Base-by-base conservation (phyloP, 2,113 vertebrate species). In the Labeo catla region DNA sequence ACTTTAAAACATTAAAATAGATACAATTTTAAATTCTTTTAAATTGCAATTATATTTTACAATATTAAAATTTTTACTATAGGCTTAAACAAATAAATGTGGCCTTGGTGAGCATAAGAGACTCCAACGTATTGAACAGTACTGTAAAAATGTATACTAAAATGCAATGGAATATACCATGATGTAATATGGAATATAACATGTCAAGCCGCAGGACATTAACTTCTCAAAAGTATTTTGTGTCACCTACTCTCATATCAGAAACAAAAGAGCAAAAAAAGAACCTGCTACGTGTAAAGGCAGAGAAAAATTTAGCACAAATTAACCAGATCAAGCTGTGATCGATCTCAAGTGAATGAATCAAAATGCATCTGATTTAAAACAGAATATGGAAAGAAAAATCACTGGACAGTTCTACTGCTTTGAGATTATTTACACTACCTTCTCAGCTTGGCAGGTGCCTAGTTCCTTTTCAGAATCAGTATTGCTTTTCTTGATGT, bases 391-490 rank as follows among this genome's bases (percentile, higher is more conserved):
- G 23, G 8, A 12, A 65, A 65, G 63, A 28, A 13, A 68, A 47
- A 54, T 28, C n/a, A 76, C 23, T 34, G 21, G 16, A 34, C 11
- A 23, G 45, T 13, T 34, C 49, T 45, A 45, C 15, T 11, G 4
- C 39, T 52, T 16, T 12, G 8, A 66, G 5, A 66, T 45, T 10
- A 52, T 54, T 36, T 47, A 28, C 3, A 73, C 11, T 90, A 86
- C 95, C 94, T 91, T 94, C 3, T 90, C 82, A 0, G 4, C 34
- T 23, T 82, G 76, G 63, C 95, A 95, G 15, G 61, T 76, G 81
- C 76, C 0, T 45, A 94, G n/a, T n/a, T 0, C 15, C 8, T n/a
- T 88, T 23, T 81, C 87, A 63, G 70, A 88, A 1, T 61, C 73
- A 0, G 0, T 0, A 0, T 5, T 10, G 11, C 1, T 52, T 73